A percentile compares a stretch with the other conserved stretches of the same genome.
Conservation (phyloP, 2,113 vertebrate species). For the Donacobius atricapilla region DNA sequence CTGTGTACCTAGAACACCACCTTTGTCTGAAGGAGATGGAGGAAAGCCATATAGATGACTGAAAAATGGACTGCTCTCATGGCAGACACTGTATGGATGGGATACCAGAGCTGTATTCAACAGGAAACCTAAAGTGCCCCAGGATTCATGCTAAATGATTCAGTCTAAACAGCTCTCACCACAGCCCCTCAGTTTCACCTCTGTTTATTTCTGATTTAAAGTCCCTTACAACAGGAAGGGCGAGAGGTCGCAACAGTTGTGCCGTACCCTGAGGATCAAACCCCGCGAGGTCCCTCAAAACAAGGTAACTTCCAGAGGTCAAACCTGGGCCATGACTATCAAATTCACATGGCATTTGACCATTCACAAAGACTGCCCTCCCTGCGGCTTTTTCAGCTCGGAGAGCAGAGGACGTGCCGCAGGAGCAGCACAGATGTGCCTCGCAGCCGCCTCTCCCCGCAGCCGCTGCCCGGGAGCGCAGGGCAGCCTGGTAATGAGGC, state of each 20-base stretch:
- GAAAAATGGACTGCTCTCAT: not conserved
- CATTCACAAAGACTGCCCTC: not conserved
- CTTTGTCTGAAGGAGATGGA: not conserved
- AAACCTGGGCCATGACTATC: not conserved
- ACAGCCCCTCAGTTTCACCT: not conserved
- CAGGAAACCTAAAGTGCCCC: not conserved
- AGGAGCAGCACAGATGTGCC: not conserved
- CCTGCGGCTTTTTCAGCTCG: not conserved
- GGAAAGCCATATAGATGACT: not conserved
- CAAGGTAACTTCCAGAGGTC: constrained; percentile 19
- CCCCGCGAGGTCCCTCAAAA: not conserved
- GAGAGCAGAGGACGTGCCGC: not conserved
- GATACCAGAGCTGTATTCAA: not conserved
- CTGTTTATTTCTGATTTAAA: constrained; percentile 56
- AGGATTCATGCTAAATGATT: not conserved
- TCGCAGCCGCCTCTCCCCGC: not conserved
- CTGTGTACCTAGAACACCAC: not conserved
- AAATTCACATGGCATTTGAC: not conserved
- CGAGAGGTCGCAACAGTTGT: not conserved
- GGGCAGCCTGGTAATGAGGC: not conserved
- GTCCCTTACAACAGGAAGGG: constrained; percentile 40
- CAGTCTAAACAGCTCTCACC: not conserved
- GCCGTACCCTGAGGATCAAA: not conserved
- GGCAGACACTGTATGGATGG: not conserved
- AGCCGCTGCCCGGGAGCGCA: not conserved